A percentile compares a stretch with the other conserved stretches of the same genome.
Conservation (phyloP, 1,140 invertebrate species). For the Nasonia longicornis region DNA sequence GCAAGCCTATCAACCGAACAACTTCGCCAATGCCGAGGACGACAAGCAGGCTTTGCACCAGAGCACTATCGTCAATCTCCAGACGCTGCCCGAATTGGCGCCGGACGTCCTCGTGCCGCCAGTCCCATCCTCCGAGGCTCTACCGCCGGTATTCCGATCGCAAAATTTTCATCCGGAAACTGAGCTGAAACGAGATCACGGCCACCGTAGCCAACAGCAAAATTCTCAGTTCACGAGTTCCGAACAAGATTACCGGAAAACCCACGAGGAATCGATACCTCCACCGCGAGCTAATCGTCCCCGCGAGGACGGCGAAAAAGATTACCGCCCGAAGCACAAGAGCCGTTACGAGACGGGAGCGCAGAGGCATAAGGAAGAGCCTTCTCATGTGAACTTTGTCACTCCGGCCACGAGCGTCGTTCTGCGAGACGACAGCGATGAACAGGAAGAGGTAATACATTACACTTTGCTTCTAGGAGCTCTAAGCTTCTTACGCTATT, state of each 20-base stretch:
- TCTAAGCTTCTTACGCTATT: background rate
- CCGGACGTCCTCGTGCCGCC: conserved; percentile 58
- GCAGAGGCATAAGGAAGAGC: conserved; percentile 30
- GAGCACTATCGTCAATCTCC: conserved; percentile 52
- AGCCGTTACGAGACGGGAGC: conserved; percentile 9
- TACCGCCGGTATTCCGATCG: conserved; percentile 60
- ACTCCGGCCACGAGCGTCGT: conserved; percentile 39
- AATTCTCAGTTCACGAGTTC: conserved; percentile 12
- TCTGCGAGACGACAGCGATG: conserved; percentile 46
- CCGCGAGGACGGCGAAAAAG: conserved; percentile 2
- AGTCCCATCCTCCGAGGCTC: conserved; percentile 53
- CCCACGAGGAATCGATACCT: conserved; percentile 43
- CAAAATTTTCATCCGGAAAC: conserved; percentile 58
- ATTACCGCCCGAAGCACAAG: conserved; percentile 2
- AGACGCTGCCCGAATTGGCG: conserved; percentile 50
- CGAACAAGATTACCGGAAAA: conserved; percentile 49
- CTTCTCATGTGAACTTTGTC: conserved; percentile 45
- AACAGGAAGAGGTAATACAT: conserved; percentile 56
- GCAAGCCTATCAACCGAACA: conserved; percentile 58
- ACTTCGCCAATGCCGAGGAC: conserved; percentile 51
- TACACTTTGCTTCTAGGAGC: background rate
- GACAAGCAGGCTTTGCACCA: conserved; percentile 56
- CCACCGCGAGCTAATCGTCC: conserved; percentile 39
- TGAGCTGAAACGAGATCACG: conserved; percentile 32
- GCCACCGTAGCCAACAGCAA: background rate